Base-by-base conservation (phyloP, 1,140 invertebrate species). In the Aricia agestis region DNA sequence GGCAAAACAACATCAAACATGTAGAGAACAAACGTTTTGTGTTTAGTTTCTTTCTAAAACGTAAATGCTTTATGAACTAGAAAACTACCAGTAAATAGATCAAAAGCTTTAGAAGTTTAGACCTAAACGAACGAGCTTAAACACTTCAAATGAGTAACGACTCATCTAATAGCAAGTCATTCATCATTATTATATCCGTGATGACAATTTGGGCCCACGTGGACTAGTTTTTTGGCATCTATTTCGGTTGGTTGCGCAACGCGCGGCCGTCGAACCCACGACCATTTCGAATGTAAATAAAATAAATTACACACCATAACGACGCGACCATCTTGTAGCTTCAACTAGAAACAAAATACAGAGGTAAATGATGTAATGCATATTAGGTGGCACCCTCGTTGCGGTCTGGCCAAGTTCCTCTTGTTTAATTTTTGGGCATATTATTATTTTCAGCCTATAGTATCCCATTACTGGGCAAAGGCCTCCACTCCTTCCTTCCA, bases 181-280 rank as follows among this genome's bases (percentile, higher is more conserved):
- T 52, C 45, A 52, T 52, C 45, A 52, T 52, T 52, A 52, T 52
- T 52, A 52, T 15, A 52, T 52, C 45, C 45, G 45, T 63, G 59
- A 19, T 19, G 59, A 63, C 59, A 63, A 63, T 63, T 63, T 11
- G 17, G 4, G 18, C 81, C 79, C 81, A 82, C 80, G 78, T 85
- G 82, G 78, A 84, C 84, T 87, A 85, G 87, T 89, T 91, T 90
- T 90, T 88, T 89, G 80, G 85, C 86, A 81, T 69, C 77, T 82
- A 85, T 87, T 85, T 86, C 68, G 80, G 77, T 68, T 74, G 82
- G 78, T 91, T 91, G 82, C 83, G 85, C 82, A 91, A 91, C 77
- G 25, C 79, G 79, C 79, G 78, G 82, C 82, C 77, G 18, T 70
- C 76, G 69, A 17, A 36, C 69, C 63, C 73, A 87, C 78, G 80